These are phyloP conservation scores for Anhinga rufa DNA, from an alignment of 2,113 vertebrate species.

Conservation along the genomic window DNA sequence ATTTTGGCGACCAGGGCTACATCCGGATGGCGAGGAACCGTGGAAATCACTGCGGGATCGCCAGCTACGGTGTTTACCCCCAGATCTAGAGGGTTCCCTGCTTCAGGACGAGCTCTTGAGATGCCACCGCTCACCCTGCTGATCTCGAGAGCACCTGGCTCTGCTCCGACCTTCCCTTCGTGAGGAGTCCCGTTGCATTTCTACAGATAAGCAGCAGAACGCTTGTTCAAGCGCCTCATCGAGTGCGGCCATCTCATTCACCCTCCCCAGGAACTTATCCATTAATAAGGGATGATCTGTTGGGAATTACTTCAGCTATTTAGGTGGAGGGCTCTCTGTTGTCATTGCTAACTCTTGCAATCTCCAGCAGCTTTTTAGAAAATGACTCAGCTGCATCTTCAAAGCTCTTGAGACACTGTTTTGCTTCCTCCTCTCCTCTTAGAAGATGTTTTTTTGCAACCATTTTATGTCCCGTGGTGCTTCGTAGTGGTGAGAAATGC, in stretches of 20 bases:
- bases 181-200: accelerated
- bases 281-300: not conserved
- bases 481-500: accelerated
- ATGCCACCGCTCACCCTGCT: not conserved
- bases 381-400: not conserved
- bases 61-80: conserved; percentile 28
- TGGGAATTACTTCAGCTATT: not conserved
- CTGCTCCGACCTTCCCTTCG: not conserved
- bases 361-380: not conserved
- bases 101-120: not conserved
- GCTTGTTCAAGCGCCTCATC: not conserved
- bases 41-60: conserved; percentile 47
- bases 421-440: not conserved
- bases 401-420: not conserved
- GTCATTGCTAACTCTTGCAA: not conserved
- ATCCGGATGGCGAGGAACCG: conserved; percentile 50
- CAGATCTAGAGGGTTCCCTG: not conserved
- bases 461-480: not conserved
- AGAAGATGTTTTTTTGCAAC: not conserved
- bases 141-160: not conserved
- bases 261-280: not conserved
- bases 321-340: not conserved
- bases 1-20: conserved; percentile 58
- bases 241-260: accelerated
- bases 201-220: not conserved